phyloP scores from a whole-genome alignment of 2,888 invertebrate species.

The Ormyrus labotus region DNA sequence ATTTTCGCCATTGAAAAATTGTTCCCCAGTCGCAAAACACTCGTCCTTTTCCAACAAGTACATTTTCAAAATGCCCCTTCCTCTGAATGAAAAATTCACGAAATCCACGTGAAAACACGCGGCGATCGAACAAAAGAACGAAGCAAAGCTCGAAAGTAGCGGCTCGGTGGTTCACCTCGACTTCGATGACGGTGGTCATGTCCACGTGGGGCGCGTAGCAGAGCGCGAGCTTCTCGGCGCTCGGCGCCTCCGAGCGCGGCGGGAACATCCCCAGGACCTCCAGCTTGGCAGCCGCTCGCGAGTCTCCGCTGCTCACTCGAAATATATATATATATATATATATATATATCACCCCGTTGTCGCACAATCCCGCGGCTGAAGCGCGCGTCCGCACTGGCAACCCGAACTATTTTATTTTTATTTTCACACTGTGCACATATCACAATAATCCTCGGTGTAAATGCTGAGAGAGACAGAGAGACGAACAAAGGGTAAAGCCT shows the following conservation, averaged over 20 bases:
- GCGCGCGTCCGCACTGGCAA: background rate
- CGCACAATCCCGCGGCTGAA: background rate
- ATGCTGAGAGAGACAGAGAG: too few species aligned
- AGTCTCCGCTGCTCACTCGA: slow-evolving; percentile 20
- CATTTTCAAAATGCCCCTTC: too few species aligned
- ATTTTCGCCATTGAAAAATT: too few species aligned
- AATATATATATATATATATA: too few species aligned
- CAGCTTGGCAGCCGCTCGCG: slow-evolving; percentile 66
- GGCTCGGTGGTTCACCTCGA: slow-evolving; percentile 78
- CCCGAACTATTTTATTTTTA: background rate
- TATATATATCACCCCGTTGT: background rate
- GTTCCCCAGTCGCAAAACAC: accelerated
- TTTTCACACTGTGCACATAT: background rate
- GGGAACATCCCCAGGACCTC: slow-evolving; percentile 75
- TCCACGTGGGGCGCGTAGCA: slow-evolving; percentile 83
- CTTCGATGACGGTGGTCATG: slow-evolving; percentile 86
- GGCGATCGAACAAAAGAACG: too few species aligned
- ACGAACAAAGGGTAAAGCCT: background rate
- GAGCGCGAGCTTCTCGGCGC: slow-evolving; percentile 80
- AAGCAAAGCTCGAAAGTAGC: too few species aligned
- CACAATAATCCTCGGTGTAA: background rate
- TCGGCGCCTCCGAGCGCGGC: slow-evolving; percentile 74
- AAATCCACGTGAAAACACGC: too few species aligned
- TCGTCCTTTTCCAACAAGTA: too few species aligned
- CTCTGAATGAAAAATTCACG: too few species aligned